A percentile compares a stretch with the other conserved stretches of the same genome.
phyloP scores from a whole-genome alignment of 2,797 vertebrate species.

The Bothrops alternatus region DNA sequence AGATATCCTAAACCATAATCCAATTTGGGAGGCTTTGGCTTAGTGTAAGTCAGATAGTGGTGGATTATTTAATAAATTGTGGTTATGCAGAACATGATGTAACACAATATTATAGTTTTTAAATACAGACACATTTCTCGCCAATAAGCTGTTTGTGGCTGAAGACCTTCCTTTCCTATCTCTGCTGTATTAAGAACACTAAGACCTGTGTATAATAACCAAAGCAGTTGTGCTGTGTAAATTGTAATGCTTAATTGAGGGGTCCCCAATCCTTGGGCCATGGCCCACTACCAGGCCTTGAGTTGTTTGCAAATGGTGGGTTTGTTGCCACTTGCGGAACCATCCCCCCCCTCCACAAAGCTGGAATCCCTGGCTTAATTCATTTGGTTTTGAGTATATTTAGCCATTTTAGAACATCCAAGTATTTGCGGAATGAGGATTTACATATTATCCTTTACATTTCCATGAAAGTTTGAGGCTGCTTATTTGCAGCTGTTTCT shows the following conservation, averaged over 20 bases:
- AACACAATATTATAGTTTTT: neutral
- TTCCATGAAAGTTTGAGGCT: slow-evolving; percentile 10
- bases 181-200: accelerated
- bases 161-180: neutral
- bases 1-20: neutral
- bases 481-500: neutral
- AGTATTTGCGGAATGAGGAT: neutral
- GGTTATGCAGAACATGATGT: neutral
- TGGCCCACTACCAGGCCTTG: neutral
- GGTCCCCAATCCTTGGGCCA: neutral
- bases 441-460: neutral
- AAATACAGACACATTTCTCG: neutral
- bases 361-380: neutral
- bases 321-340: neutral
- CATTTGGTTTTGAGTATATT: neutral
- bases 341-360: neutral
- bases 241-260: neutral
- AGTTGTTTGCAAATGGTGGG: neutral
- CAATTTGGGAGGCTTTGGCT: neutral
- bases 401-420: neutral
- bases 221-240: neutral
- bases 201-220: neutral
- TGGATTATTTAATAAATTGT: neutral
- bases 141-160: neutral
- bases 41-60: neutral